Evolutionary conservation across 2,797 vertebrate species (phyloP).

Genomic region (Mus spretus): DNA sequence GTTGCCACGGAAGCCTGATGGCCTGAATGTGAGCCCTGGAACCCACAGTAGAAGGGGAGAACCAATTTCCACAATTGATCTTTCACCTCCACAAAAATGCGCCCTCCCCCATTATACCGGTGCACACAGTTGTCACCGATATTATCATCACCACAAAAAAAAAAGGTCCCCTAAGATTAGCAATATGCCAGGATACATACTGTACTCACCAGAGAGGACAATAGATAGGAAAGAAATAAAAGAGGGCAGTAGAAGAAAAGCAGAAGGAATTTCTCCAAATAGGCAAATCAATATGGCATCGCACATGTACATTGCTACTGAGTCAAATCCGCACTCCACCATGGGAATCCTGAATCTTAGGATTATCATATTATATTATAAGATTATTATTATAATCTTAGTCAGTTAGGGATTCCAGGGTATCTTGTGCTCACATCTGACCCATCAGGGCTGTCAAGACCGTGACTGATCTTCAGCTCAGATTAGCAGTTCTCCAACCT

Average conservation of each 20-base stretch:
- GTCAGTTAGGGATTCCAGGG: not conserved
- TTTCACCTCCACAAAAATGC: not conserved
- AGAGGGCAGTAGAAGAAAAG: not conserved
- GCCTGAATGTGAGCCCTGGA: not conserved
- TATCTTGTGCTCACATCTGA: not conserved
- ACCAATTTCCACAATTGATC: not conserved
- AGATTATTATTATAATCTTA: not conserved
- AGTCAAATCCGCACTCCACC: not conserved
- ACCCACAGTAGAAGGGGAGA: not conserved
- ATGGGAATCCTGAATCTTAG: not conserved
- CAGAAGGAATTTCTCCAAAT: not conserved
- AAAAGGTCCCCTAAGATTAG: not conserved
- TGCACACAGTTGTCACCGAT: not conserved
- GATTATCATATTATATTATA: not conserved
- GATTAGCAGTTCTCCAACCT: not conserved
- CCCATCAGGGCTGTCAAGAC: not conserved
- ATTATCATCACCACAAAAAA: not conserved
- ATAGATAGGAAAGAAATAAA: not conserved
- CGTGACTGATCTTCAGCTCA: not conserved
- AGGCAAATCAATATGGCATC: conserved; percentile 8
- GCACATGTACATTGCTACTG: not conserved
- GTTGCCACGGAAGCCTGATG: not conserved
- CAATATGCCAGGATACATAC: not conserved
- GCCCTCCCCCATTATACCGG: not conserved
- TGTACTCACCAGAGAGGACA: not conserved